Evolutionary conservation across 2,113 vertebrate species (phyloP), one percentile per base, ranked within the genome.

Genomic region (Ageneiosus marmoratus): DNA sequence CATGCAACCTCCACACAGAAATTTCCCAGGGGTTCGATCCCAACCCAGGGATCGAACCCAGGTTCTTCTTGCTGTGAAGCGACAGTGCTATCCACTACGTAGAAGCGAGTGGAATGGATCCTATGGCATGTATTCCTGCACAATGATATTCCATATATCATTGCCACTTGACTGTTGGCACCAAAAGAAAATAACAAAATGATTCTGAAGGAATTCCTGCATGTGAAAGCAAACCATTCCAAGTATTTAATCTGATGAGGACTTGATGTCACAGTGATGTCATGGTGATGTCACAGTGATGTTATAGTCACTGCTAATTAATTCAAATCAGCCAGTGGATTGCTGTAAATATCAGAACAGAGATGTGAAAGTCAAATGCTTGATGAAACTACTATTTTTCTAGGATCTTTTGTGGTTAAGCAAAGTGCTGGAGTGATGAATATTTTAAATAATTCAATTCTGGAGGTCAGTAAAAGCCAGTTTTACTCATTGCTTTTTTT

Each of bases 371-470:
- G 62, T 53, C 5, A 56, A 16, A 63, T 27, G 11, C 10, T n/a
- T 67, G 62, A 70, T n/a, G 63, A 53, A 70, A 70, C 79, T 18
- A 11, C 46, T 76, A 41, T 48, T 53, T 65, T 65, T 65, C 51
- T 27, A 82, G 22, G 44, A 73, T 46, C 8, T 56, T 44, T 37
- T 83, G 50, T 77, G 22, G 32, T 3, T 2, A 53, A 32, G 27
- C 6, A 29, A 82, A 50, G 48, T 12, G 16, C 41, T 41, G 73
- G n/a, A 55, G 44, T 37, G 37, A 48, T n/a, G 46, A 63, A 73
- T n/a, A 1, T 22, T 37, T 44, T 13, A 82, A 72, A 55, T 58
- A 44, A 22, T 4, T 48, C 16, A 58, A 20, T 20, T 24, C 27
- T 32, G 16, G 9, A 63, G 77, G 22, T 72, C 67, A 72, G 0